A percentile compares a stretch with the other conserved stretches of the same genome.
Evolutionary conservation across 2,797 vertebrate genomes (phyloP).

Genomic region (Serranus cabrilla): DNA sequence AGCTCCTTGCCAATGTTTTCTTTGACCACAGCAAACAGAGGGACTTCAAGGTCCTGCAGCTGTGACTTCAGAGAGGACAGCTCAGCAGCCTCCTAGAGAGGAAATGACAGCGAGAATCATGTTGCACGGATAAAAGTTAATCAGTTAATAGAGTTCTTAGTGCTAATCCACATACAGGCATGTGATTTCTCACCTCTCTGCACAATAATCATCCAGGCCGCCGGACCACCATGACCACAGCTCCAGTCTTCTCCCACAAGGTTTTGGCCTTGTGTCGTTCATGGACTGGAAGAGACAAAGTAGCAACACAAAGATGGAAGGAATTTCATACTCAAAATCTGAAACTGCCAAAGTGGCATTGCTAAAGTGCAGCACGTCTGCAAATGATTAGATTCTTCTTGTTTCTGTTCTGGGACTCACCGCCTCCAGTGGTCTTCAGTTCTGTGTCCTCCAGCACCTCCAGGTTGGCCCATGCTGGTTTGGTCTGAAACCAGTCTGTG

Average conservation of each 20-base stretch:
- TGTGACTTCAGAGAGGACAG: conserved; percentile 93
- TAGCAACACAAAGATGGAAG: not conserved
- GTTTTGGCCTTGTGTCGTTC: conserved; percentile 85
- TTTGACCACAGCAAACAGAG: conserved; percentile 94
- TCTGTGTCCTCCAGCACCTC: conserved; percentile 73
- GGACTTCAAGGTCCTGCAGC: conserved; percentile 91
- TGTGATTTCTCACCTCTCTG: conserved; percentile 88
- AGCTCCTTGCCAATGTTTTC: conserved; percentile 92
- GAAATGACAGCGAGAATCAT: conserved; percentile 14
- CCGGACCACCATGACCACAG: conserved; percentile 93
- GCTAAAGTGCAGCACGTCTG: not conserved
- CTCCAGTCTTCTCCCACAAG: conserved; percentile 91
- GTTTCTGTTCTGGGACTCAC: conserved; percentile 38
- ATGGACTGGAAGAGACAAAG: conserved; percentile 58
- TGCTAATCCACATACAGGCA: not conserved
- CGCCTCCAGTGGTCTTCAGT: conserved; percentile 74
- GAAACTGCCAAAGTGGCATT: not conserved
- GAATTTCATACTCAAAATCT: not conserved
- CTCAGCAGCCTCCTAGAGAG: conserved; percentile 79
- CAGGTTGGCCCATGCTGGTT: conserved; percentile 70
- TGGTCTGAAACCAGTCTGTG: conserved; percentile 77
- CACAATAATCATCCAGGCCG: conserved; percentile 96
- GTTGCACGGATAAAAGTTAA: not conserved
- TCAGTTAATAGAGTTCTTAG: not conserved
- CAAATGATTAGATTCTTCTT: not conserved